Conservation (phyloP, 1,140 invertebrate genomes). For the Tenebrio molitor region DNA sequence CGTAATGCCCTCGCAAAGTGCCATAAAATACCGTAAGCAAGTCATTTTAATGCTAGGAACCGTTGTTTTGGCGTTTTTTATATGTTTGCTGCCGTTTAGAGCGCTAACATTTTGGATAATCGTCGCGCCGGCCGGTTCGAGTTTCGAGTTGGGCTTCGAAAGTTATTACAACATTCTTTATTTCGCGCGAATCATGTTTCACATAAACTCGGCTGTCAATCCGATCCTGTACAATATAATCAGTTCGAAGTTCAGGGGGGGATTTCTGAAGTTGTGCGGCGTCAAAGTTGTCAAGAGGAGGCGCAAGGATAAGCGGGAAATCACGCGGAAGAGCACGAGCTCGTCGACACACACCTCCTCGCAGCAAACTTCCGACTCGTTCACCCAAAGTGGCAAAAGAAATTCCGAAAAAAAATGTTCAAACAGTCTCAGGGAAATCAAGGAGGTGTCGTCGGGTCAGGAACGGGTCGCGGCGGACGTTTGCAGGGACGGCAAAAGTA, state of each 20-base stretch:
- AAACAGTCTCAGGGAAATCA: slow-evolving; percentile 59
- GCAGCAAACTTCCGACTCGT: slow-evolving; percentile 63
- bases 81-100: slow-evolving; percentile 89
- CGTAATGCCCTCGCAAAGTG: slow-evolving; percentile 67
- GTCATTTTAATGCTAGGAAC: slow-evolving; percentile 91
- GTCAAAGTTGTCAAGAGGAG: slow-evolving; percentile 56
- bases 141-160: slow-evolving; percentile 77
- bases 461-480: slow-evolving; percentile 37
- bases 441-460: slow-evolving; percentile 52
- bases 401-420: slow-evolving; percentile 53
- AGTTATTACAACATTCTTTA: slow-evolving; percentile 88
- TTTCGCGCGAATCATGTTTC: slow-evolving; percentile 88
- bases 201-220: slow-evolving; percentile 91
- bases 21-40: slow-evolving; percentile 77
- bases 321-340: slow-evolving; percentile 63
- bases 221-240: slow-evolving; percentile 92
- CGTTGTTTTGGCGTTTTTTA: slow-evolving; percentile 92
- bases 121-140: slow-evolving; percentile 76
- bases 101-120: slow-evolving; percentile 89
- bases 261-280: slow-evolving; percentile 77
- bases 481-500: slow-evolving; percentile 42
- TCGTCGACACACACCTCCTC: slow-evolving; percentile 63
- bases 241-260: slow-evolving; percentile 92
- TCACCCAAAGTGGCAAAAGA: slow-evolving; percentile 58
- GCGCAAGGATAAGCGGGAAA: slow-evolving; percentile 58